These are phyloP conservation scores for Hyles lineata DNA, from an alignment of 2,888 invertebrate genomes.

Conservation along the genomic window DNA sequence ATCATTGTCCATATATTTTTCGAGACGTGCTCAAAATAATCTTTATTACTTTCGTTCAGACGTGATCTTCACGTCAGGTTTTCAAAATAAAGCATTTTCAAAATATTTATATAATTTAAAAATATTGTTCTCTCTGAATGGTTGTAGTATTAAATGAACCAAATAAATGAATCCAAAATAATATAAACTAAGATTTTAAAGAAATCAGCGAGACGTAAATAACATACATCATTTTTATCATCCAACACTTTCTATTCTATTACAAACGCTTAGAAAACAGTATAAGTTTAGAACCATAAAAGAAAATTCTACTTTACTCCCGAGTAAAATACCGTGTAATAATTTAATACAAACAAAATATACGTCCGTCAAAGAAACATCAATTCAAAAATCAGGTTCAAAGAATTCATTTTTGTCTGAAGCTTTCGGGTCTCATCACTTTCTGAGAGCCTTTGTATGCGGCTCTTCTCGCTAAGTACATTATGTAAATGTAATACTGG, in stretches of 20 bases:
- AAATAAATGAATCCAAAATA: too few relatives aligned
- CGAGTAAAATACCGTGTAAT: constrained; percentile 58
- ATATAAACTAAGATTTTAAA: background rate
- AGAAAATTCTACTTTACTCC: constrained; percentile 51
- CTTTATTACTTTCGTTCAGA: too few relatives aligned
- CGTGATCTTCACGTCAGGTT: too few relatives aligned
- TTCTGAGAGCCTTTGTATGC: constrained; percentile 74
- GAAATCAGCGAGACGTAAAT: constrained; percentile 30
- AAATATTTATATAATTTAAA: too few relatives aligned
- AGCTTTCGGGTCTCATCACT: constrained; percentile 63
- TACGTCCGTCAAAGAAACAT: constrained; percentile 50
- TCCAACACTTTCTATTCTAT: constrained; percentile 41
- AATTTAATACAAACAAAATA: constrained; percentile 64
- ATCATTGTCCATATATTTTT: too few relatives aligned
- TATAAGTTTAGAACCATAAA: constrained; percentile 51
- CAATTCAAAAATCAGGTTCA: constrained; percentile 50
- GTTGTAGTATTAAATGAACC: background rate
- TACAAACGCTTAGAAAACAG: constrained; percentile 44
- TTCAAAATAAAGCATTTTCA: too few relatives aligned
- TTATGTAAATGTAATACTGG: constrained; percentile 80
- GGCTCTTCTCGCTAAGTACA: constrained; percentile 73
- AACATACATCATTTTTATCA: constrained; percentile 33
- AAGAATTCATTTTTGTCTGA: constrained; percentile 68
- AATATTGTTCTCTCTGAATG: too few relatives aligned
- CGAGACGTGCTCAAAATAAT: too few relatives aligned